phyloP scores from a whole-genome alignment of 2,113 vertebrate species.

The Gila orcuttii region DNA sequence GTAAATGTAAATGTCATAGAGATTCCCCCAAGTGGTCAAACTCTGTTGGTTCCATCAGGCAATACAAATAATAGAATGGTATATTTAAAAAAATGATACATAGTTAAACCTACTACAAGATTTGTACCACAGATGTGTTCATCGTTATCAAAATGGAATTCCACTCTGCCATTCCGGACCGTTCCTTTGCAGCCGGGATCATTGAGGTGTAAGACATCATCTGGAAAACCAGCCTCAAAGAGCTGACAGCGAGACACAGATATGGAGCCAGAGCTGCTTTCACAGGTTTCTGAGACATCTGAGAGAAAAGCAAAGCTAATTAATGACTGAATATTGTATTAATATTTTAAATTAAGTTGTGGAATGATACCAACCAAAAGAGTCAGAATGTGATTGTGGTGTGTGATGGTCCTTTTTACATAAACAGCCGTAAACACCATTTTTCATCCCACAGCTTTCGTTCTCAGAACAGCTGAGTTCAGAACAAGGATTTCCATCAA shows the following conservation, averaged over 20 bases:
- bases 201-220: no score
- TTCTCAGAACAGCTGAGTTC: slow-evolving; percentile 65
- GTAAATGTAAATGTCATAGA: no score
- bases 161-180: slow-evolving; percentile 61
- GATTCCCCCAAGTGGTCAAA: background rate
- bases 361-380: slow-evolving; percentile 57
- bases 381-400: slow-evolving; percentile 43
- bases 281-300: slow-evolving; percentile 66
- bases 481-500: slow-evolving; percentile 62
- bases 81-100: background rate
- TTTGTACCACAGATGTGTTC: slow-evolving; percentile 66
- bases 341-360: background rate
- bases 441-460: slow-evolving; percentile 72
- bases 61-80: background rate
- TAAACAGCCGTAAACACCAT: slow-evolving; percentile 72
- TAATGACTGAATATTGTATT: background rate
- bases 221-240: no score
- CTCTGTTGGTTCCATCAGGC: background rate
- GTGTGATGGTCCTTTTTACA: slow-evolving; percentile 65
- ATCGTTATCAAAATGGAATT: slow-evolving; percentile 68
- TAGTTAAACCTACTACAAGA: slow-evolving; percentile 61
- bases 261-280: slow-evolving; percentile 57
- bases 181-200: slow-evolving; percentile 61
- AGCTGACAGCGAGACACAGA: no score
- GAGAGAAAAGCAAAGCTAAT: background rate